A percentile compares a stretch with the other conserved stretches of the same genome.
These are phyloP conservation scores for Raja brachyura DNA, from an alignment of 2,113 vertebrate genomes.

Conservation along the genomic window DNA sequence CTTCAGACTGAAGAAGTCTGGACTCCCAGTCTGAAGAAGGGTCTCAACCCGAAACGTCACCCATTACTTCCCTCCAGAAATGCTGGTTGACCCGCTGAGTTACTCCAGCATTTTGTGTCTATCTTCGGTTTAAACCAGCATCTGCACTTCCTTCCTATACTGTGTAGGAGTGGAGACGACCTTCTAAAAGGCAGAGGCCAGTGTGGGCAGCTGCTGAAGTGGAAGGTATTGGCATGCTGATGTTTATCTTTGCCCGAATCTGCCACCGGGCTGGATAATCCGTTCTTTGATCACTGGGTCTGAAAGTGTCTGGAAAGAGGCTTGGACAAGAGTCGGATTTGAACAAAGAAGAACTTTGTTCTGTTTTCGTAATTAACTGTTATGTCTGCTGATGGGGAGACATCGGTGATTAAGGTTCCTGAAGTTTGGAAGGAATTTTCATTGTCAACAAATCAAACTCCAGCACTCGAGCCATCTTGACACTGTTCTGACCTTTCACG, in stretches of 20 bases:
- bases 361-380: slow-evolving; percentile 1
- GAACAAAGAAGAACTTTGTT: slow-evolving; percentile 10
- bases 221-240: not conserved
- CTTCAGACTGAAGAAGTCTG: too few species aligned
- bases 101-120: too few species aligned
- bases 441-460: slow-evolving; percentile 16
- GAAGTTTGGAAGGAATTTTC: slow-evolving; percentile 8
- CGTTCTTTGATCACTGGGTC: not conserved
- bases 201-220: not conserved
- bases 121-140: too few species aligned
- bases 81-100: too few species aligned
- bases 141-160: too few species aligned
- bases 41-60: too few species aligned
- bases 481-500: slow-evolving; percentile 24
- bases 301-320: not conserved
- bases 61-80: too few species aligned
- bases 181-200: not conserved
- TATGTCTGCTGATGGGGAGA: not conserved
- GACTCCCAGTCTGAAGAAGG: too few species aligned
- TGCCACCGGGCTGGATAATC: slow-evolving; percentile 12
- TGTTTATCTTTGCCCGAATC: not conserved
- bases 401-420: slow-evolving; percentile 18
- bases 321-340: not conserved
- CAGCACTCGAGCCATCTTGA: not conserved
- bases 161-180: not conserved